Conservation (phyloP, 2,797 vertebrate species). For the Eupleurogrammus muticus region DNA sequence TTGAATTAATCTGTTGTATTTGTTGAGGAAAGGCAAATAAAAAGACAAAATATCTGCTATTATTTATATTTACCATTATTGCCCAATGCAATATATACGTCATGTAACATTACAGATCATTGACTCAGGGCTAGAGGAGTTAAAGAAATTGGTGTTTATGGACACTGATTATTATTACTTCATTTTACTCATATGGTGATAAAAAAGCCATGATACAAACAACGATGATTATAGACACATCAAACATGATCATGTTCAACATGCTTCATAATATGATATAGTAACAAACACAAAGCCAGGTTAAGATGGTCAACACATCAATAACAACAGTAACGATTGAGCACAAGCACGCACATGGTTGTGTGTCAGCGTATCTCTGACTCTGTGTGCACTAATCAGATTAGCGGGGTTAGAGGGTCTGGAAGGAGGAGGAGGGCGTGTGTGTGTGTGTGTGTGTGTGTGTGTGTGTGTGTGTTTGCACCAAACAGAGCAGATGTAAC, state of each 20-base stretch:
- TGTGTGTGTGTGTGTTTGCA: slow-evolving; percentile 23
- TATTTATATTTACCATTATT: no score
- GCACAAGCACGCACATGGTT: slow-evolving; percentile 21
- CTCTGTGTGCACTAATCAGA: slow-evolving; percentile 71
- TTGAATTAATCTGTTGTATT: no score
- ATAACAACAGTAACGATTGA: slow-evolving; percentile 31
- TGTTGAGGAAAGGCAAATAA: no score
- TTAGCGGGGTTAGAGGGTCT: slow-evolving; percentile 68
- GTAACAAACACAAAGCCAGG: background rate
- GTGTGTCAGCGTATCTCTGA: slow-evolving; percentile 50
- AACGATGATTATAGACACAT: background rate
- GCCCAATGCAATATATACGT: no score
- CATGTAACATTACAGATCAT: no score
- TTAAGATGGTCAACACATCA: slow-evolving; percentile 21
- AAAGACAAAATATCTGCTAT: no score
- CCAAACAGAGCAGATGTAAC: slow-evolving; percentile 66
- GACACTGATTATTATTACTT: background rate
- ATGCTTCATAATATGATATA: background rate
- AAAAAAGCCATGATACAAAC: background rate
- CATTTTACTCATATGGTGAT: background rate
- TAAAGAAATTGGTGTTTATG: no score
- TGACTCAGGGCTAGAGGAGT: no score
- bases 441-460: slow-evolving; percentile 30
- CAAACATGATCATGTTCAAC: background rate
- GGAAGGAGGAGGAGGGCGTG: slow-evolving; percentile 43